Base-by-base conservation (phyloP, 2,888 invertebrate species). In the Eupithecia insigniata region DNA sequence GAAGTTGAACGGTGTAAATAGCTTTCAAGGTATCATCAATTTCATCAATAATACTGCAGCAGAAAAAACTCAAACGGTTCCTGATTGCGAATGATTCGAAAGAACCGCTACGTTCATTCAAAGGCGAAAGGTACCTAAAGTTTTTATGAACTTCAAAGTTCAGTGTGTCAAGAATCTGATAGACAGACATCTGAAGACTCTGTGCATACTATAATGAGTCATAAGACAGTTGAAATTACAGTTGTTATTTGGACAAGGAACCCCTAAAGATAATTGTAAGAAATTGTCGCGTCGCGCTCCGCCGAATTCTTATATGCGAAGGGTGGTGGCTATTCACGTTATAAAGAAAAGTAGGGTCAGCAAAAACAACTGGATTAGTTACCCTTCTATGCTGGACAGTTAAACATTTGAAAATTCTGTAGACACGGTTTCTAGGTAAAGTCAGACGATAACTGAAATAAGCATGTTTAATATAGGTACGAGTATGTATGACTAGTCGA, bases 31-130 rank as follows among this genome's bases (percentile, higher is more conserved):
- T 36, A 39, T 64, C 22, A 64, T 64, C 30, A 62, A 32, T 34
- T n/a, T 79, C 79, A 90, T 90, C 81, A 90, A 89, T 90, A 82
- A 90, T 88, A 79, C 71, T 71, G 75, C 68, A 36, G 18, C 10
- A 34, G 28, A 51, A 76, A 76, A 73, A 70, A 69, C 58, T 18
- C 67, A 71, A 76, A 78, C 76, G 73, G 78, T 78, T 78, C 70
- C 65, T 77, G 74, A 75, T 74, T 70, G 70, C 51, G 51, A 51
- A 58, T 70, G 46, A 71, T 71, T 71, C 62, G 66, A 71, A 58
- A 69, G 62, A 67, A 74, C 74, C 71, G 74, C 69, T 71, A 74
- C 55, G 58, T 67, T 22, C 22, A 51, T 62, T 66, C 26, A 30
- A 61, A 62, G 61, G 66, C 10, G 65, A 36, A 22, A n/a, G 61